Base-by-base conservation (phyloP, 2,113 vertebrate species). In the Aegypius monachus region DNA sequence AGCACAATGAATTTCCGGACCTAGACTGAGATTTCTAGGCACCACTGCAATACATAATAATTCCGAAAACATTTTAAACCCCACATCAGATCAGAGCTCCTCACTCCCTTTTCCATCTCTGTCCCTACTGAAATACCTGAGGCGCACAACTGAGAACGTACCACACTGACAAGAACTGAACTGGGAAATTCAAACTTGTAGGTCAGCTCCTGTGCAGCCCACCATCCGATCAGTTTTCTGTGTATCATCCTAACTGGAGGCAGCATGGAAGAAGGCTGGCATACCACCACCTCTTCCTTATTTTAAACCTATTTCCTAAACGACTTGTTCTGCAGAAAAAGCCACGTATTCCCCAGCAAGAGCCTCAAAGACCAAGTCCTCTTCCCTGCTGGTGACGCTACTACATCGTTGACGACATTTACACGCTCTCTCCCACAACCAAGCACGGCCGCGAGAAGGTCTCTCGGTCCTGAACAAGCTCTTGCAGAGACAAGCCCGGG, bases 381-480 rank as follows among this genome's bases (percentile, higher is more conserved):
- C 31, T 7, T 31, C 67, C 31, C 25, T 40, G 5, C 62, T 14
- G 31, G 7, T 11, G 52, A 21, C 7, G 11, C 0, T 32, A 3
- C 2, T 2, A 9, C 42, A 12, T 0, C 16, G 48, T 0, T 13
- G 52, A 19, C 5, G 42, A 16, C 6, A 32, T 4, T 25, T 6
- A 0, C 1, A 1, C 0, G 27, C 18, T 6, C 22, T 5, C 48
- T 26, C 50, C 50, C 50, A 26, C 25, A 50, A 14, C 13, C 50
- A 15, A 26, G 50, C 61, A 10, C 12, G 3, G 8, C 65, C 21
- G 26, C 1, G 53, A 31, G 71, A 8, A 16, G 38, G 6, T 67
- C 61, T 13, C 7, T 0, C 0, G 36, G 1, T 3, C 3, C 23
- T 0, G 36, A 29, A 1, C 6, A 13, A 16, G 32, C 58, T 7